Percentiles rank a stretch among this genome's conserved stretches.
Conservation (phyloP, 35 echinoderm and acorn worm species). For the Anneissia japonica region DNA sequence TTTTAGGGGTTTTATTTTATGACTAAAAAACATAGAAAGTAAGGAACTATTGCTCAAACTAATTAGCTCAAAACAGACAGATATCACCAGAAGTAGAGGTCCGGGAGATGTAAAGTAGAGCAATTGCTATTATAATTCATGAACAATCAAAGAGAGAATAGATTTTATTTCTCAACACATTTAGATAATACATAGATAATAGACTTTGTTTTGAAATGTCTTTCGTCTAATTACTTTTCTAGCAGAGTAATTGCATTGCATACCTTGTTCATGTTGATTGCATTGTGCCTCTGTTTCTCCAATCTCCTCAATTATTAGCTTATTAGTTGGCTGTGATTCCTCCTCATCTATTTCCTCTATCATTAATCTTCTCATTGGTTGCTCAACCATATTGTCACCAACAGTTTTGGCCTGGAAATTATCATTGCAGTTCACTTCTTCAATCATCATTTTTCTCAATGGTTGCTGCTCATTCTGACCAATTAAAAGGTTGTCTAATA, state of each 20-base stretch:
- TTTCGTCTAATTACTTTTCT: neutral
- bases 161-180: no score
- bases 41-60: no score
- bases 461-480: neutral
- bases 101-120: no score
- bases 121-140: no score
- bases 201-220: neutral
- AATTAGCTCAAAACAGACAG: no score
- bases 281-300: neutral
- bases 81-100: no score
- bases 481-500: neutral
- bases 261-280: slow-evolving; percentile 4
- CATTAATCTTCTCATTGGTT: neutral
- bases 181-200: no score
- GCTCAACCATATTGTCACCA: neutral
- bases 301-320: slow-evolving; percentile 16
- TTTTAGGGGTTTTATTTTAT: no score
- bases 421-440: slow-evolving; percentile 35
- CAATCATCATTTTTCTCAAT: slow-evolving; percentile 53
- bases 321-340: neutral
- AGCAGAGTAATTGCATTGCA: neutral
- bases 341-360: neutral
- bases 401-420: neutral
- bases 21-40: no score
- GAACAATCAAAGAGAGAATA: no score